Percentiles rank a stretch among this genome's conserved stretches.
phyloP scores from a whole-genome alignment of 2,113 vertebrate genomes.

The Danionella cerebrum region DNA sequence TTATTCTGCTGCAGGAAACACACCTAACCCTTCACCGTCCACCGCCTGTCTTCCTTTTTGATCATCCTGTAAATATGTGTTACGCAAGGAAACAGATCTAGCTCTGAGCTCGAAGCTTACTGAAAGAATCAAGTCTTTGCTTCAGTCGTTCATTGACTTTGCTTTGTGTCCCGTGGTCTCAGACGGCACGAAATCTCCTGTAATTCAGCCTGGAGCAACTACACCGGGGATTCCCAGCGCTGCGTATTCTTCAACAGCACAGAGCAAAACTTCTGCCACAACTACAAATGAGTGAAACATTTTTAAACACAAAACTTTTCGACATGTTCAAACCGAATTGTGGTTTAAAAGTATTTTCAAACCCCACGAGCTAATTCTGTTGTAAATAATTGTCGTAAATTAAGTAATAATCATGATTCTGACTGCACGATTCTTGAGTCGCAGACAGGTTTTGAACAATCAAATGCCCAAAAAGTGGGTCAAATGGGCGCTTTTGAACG shows the following conservation, averaged over 20 bases:
- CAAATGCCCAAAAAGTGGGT: no score
- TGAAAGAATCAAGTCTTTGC: neutral
- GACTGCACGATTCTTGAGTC: no score
- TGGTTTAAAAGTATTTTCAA: no score
- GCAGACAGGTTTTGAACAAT: no score
- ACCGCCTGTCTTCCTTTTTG: neutral
- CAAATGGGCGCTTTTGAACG: no score
- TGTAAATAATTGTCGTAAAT: no score
- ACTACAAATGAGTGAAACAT: no score
- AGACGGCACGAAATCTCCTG: neutral
- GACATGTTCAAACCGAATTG: no score
- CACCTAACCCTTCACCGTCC: slow-evolving; percentile 40
- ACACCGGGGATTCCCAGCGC: slow-evolving; percentile 16
- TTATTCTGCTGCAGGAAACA: slow-evolving; percentile 43
- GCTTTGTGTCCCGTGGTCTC: neutral
- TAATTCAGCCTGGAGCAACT: neutral
- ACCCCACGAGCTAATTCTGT: no score
- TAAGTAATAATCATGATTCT: no score
- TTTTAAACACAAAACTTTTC: no score
- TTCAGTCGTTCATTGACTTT: slow-evolving; percentile 3
- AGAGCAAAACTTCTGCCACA: neutral
- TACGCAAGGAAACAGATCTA: neutral
- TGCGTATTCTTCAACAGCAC: neutral
- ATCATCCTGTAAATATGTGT: neutral
- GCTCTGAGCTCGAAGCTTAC: neutral